Evolutionary conservation across 2,888 invertebrate genomes (phyloP), one percentile per base, ranked within the genome.

Genomic region (Plagiodera versicolora): DNA sequence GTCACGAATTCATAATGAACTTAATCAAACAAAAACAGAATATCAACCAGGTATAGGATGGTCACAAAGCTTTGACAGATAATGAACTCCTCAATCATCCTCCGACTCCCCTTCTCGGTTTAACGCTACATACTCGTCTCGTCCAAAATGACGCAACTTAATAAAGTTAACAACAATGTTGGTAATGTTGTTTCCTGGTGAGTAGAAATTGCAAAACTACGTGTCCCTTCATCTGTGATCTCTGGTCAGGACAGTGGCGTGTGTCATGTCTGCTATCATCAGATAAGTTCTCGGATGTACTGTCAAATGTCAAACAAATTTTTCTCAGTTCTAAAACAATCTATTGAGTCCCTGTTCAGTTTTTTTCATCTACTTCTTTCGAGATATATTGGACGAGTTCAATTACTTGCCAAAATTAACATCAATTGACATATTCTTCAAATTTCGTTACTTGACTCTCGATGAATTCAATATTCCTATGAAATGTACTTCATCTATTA

Each of bases 121-220:
- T 57, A 39, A 44, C 50, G 45, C 20, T 44, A 24, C n/a, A 17
- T 17, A n/a, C n/a, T n/a, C n/a, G n/a, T n/a, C n/a, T n/a, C n/a
- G n/a, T n/a, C n/a, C 45, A 32, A 16, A 58, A 54, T 62, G 60
- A 65, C 60, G 58, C 44, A 60, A 51, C 60, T 60, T 62, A 58
- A 65, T 65, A 49, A 59, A 58, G 61, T 60, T 62, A 62, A 62
- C 60, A 61, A 58, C 58, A 61, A 58, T 35, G 57, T 60, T 58
- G 56, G 61, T 63, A 59, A 62, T 53, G 56, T 60, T 59, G 62
- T 60, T 50, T 62, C 60, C 58, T 62, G 65, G 51, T 60, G 47
- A 60, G 47, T 49, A 28, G 62, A 57, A 62, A 49, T 60, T 55
- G 56, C 58, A 52, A 60, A 62, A 60, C 60, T 62, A 56, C 58